Evolutionary conservation across 2,797 vertebrate genomes (phyloP).

Genomic region (Hippoglossus hippoglossus): DNA sequence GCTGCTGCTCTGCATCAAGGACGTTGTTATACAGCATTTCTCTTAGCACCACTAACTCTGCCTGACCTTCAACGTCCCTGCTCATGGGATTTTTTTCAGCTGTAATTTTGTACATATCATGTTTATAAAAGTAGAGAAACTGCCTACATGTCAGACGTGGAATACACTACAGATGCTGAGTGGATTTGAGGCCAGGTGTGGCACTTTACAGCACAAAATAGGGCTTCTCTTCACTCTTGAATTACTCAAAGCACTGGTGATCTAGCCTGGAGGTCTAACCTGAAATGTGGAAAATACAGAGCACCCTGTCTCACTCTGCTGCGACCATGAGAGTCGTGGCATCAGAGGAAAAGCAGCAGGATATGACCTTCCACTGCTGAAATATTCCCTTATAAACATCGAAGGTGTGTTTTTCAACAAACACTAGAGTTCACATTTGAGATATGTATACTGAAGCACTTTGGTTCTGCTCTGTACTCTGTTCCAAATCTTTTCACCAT

Average conservation of each 20-base stretch:
- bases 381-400: too few species aligned
- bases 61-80: too few species aligned
- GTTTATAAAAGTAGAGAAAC: background rate
- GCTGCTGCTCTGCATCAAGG: too few species aligned
- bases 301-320: constrained; percentile 1
- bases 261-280: constrained; percentile 6
- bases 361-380: constrained; percentile 9
- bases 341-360: constrained; percentile 26
- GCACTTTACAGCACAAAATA: background rate
- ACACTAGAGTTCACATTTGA: constrained; percentile 6
- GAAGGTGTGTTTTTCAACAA: background rate
- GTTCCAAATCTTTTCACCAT: constrained; percentile 41
- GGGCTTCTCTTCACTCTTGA: background rate
- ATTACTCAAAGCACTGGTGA: background rate
- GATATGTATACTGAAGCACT: constrained; percentile 27
- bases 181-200: background rate
- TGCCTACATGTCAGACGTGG: background rate
- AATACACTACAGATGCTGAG: background rate
- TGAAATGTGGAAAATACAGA: constrained; percentile 4
- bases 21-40: too few species aligned
- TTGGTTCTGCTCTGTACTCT: constrained; percentile 21
- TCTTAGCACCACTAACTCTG: too few species aligned
- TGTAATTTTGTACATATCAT: background rate
- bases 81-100: background rate
- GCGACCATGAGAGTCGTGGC: background rate